phyloP scores from a whole-genome alignment of 2,113 vertebrate species.

The Gallinago jamesoni region DNA sequence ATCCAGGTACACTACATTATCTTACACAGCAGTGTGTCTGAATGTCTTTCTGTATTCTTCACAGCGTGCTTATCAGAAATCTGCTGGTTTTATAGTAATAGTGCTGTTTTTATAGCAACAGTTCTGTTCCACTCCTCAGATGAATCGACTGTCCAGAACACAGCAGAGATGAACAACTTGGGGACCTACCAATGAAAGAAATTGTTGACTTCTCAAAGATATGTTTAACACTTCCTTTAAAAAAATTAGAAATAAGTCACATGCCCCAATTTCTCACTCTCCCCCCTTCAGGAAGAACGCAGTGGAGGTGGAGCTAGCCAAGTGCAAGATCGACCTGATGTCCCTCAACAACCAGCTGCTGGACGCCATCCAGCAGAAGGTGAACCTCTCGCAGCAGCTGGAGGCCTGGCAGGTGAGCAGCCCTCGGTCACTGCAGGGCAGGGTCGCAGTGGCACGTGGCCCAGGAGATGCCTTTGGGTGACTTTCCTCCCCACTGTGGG shows the following conservation, averaged over 20 bases:
- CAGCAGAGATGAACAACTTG: neutral
- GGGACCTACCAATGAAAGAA: neutral
- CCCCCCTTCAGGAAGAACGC: slow-evolving; percentile 87
- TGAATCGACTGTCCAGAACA: neutral
- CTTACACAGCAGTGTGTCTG: neutral
- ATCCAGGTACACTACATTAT: neutral
- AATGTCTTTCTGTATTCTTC: neutral
- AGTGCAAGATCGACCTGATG: slow-evolving; percentile 98
- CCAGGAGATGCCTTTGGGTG: neutral
- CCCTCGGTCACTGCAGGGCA: accelerated
- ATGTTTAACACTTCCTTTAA: neutral
- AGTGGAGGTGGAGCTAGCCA: slow-evolving; percentile 93
- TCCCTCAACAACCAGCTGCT: slow-evolving; percentile 95
- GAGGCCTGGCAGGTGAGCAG: slow-evolving; percentile 97
- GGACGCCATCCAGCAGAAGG: slow-evolving; percentile 98
- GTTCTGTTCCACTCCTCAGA: neutral
- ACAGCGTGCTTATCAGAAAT: neutral
- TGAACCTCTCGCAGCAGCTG: slow-evolving; percentile 97
- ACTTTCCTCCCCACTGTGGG: neutral
- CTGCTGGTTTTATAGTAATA: neutral
- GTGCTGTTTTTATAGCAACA: neutral
- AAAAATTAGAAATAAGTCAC: neutral
- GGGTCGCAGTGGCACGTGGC: accelerated
- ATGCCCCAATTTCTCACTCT: neutral
- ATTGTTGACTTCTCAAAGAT: neutral